phyloP scores from a whole-genome alignment of 1,140 invertebrate species.

The Plodia interpunctella region DNA sequence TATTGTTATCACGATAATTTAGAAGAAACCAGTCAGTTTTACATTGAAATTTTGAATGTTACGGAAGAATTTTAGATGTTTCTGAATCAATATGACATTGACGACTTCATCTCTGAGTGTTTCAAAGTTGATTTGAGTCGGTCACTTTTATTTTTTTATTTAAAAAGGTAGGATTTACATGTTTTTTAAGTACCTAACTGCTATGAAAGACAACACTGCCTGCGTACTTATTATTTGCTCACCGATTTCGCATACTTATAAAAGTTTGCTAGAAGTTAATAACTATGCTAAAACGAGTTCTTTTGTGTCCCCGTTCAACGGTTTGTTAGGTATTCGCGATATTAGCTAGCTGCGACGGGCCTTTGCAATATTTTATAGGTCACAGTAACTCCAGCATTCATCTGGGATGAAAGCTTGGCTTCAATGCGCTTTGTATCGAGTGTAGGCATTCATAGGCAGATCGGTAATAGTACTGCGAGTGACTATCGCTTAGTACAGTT shows the following conservation, averaged over 20 bases:
- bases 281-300: neutral
- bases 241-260: neutral
- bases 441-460: slow-evolving; percentile 5
- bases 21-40: neutral
- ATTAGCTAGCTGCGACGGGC: neutral
- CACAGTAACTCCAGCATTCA: neutral
- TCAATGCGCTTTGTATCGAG: slow-evolving; percentile 2
- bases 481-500: slow-evolving; percentile 2
- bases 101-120: too few species aligned
- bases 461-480: neutral
- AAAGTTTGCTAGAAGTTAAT: neutral
- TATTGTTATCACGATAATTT: neutral
- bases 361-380: slow-evolving; percentile 7
- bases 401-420: slow-evolving; percentile 4
- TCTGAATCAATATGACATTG: neutral
- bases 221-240: too few species aligned
- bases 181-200: too few species aligned
- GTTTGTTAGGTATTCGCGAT: neutral
- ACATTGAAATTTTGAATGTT: neutral
- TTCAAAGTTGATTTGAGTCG: too few species aligned
- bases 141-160: too few species aligned
- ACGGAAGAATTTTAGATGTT: neutral
- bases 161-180: too few species aligned
- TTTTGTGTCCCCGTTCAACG: neutral
- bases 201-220: too few species aligned